Percentiles rank a stretch among this genome's conserved stretches.
Evolutionary conservation across 2,113 vertebrate genomes (phyloP).

Genomic region (Rhea pennata): DNA sequence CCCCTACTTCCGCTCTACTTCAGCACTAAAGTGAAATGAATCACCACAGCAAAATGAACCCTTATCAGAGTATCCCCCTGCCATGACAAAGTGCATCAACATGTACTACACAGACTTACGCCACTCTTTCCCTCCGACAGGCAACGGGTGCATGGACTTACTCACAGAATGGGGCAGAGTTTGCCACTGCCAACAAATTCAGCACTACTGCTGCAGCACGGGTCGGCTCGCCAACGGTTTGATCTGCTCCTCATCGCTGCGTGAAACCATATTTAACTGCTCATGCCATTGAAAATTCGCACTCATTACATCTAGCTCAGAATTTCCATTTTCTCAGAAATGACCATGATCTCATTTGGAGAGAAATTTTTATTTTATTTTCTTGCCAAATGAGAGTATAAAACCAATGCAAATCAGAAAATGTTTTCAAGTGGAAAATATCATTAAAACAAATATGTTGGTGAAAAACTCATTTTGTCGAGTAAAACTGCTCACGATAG

Average conservation of each 20-base stretch:
- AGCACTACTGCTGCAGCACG: neutral
- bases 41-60: neutral
- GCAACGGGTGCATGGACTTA: neutral
- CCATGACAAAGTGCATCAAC: neutral
- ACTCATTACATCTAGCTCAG: neutral
- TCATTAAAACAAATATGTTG: accelerated
- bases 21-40: neutral
- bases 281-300: neutral
- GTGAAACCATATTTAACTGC: neutral
- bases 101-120: neutral
- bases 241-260: neutral
- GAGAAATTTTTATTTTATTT: neutral
- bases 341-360: neutral
- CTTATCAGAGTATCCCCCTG: neutral
- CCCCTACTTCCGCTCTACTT: neutral
- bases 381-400: neutral
- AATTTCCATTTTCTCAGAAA: neutral
- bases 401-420: neutral
- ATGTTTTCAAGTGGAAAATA: neutral
- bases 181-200: neutral
- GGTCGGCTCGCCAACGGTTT: neutral
- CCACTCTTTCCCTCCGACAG: neutral
- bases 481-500: neutral
- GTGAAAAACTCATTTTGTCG: neutral
- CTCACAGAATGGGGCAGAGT: neutral